A percentile compares a stretch with the other conserved stretches of the same genome.
Conservation (phyloP, 2,797 vertebrate genomes). For the Allobates femoralis region DNA sequence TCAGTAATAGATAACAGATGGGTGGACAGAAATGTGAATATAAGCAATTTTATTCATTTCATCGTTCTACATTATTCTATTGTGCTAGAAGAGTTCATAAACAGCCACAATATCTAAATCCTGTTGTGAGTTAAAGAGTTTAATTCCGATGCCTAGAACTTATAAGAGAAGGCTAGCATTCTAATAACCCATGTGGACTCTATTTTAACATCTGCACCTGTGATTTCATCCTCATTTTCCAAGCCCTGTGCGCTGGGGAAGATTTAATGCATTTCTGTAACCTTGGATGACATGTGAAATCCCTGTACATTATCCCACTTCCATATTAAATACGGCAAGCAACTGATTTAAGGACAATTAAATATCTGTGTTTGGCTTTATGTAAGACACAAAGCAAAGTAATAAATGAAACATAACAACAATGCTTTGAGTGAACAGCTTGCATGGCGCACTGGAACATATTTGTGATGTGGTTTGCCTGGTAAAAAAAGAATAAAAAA, state of each 20-base stretch:
- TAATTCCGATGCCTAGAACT: slow-evolving; percentile 14
- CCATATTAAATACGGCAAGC: slow-evolving; percentile 51
- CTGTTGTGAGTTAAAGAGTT: not conserved
- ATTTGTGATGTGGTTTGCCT: slow-evolving; percentile 43
- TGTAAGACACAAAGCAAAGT: slow-evolving; percentile 32
- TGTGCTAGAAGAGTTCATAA: not conserved
- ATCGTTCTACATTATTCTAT: not conserved
- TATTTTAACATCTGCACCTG: slow-evolving; percentile 51
- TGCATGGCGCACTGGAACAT: slow-evolving; percentile 35
- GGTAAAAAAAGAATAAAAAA: slow-evolving; percentile 32
- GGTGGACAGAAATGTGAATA: not conserved
- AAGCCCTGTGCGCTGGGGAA: slow-evolving; percentile 2
- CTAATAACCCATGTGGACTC: slow-evolving; percentile 36
- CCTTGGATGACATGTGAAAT: slow-evolving; percentile 52
- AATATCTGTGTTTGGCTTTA: slow-evolving; percentile 48
- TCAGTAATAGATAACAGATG: not conserved
- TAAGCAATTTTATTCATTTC: not conserved
- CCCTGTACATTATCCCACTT: slow-evolving; percentile 32
- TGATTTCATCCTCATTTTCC: slow-evolving; percentile 40
- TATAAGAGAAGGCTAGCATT: not conserved
- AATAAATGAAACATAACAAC: slow-evolving; percentile 49
- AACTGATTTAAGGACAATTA: slow-evolving; percentile 46
- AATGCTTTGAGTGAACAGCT: slow-evolving; percentile 45
- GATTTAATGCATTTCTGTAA: slow-evolving; percentile 46
- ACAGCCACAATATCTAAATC: not conserved